Percentiles rank a stretch among this genome's conserved stretches.
Conservation (phyloP, 2,113 vertebrate genomes). For the Chlorodrepanis virens region DNA sequence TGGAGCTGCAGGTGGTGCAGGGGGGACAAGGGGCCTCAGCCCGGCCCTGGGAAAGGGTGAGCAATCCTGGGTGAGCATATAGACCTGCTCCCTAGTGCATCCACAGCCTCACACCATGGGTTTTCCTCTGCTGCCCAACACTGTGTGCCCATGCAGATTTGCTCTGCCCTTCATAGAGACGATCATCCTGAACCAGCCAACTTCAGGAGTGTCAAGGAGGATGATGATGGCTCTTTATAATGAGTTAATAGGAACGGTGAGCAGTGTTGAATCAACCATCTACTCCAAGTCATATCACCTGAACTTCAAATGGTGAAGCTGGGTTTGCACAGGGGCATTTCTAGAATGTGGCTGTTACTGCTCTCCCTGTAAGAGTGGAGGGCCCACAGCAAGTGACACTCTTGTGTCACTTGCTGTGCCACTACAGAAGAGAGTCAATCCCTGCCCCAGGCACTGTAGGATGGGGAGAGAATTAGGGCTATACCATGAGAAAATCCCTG, state of each 20-base stretch:
- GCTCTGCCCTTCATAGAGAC: fast-evolving
- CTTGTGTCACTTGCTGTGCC: not conserved
- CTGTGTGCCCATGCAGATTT: not conserved
- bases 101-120: fast-evolving
- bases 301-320: not conserved
- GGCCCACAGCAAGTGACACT: not conserved
- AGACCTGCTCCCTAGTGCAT: not conserved
- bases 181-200: not conserved
- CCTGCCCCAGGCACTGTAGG: not conserved
- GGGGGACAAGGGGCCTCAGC: not conserved
- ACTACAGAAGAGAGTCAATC: not conserved
- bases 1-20: not conserved
- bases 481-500: not conserved
- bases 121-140: not conserved
- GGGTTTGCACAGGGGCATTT: not conserved
- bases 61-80: not conserved
- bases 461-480: not conserved
- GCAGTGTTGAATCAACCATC: not conserved
- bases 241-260: not conserved
- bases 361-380: not conserved
- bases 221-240: not conserved
- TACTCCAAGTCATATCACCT: not conserved
- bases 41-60: fast-evolving
- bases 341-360: not conserved
- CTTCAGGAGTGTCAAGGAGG: not conserved